These are phyloP conservation scores for Platycheirus albimanus DNA, from an alignment of 2,888 invertebrate genomes.

Conservation along the genomic window DNA sequence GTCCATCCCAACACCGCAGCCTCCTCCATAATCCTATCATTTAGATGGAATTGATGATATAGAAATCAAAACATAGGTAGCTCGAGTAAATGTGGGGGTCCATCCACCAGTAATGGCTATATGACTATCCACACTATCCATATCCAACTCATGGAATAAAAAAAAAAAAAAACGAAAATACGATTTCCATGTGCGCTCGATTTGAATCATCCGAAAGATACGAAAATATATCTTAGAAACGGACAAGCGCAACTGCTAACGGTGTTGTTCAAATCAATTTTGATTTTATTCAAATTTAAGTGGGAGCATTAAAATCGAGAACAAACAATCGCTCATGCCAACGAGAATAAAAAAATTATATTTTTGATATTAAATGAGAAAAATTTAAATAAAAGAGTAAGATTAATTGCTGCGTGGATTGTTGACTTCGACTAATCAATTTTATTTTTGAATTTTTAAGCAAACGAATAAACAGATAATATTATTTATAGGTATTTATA, in stretches of 20 bases:
- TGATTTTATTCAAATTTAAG: constrained; percentile 54
- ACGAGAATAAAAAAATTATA: constrained; percentile 51
- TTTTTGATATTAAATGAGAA: constrained; percentile 63
- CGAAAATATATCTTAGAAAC: constrained; percentile 70
- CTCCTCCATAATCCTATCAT: constrained; percentile 33
- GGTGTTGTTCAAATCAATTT: constrained; percentile 68
- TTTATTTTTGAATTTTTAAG: constrained; percentile 30
- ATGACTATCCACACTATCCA: constrained; percentile 4
- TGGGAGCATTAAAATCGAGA: constrained; percentile 56
- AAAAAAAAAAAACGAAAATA: constrained; percentile 23
- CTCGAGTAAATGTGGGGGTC: not conserved
- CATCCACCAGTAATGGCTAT: no score
- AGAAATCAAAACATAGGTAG: constrained; percentile 28
- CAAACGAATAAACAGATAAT: not conserved
- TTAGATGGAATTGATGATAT: not conserved
- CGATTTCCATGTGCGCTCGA: constrained; percentile 30
- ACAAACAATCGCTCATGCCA: constrained; percentile 59
- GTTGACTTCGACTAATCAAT: constrained; percentile 52
- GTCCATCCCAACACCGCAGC: constrained; percentile 24
- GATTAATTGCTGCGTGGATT: constrained; percentile 51
- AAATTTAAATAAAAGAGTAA: constrained; percentile 48
- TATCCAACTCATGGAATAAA: constrained; percentile 23
- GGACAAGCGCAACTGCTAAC: constrained; percentile 74
- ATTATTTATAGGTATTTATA: not conserved
- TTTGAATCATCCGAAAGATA: constrained; percentile 35